Percentiles rank a stretch among this genome's conserved stretches.
Conservation (phyloP, 2,888 invertebrate species). For the Troilus luridus region DNA sequence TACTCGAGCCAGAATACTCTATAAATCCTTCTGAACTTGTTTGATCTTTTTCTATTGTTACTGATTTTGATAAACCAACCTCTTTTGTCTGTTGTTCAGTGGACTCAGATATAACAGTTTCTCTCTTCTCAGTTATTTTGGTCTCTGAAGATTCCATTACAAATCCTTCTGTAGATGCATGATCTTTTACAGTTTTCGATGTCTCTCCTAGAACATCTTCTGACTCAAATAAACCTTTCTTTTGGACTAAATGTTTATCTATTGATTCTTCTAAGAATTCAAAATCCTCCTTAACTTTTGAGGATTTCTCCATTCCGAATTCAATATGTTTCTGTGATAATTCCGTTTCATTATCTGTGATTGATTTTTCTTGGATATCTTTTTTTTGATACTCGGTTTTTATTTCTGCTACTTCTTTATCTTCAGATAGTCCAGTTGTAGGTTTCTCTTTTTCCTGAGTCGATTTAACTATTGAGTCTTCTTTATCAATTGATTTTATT, state of each 20-base stretch:
- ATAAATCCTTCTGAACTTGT: neutral
- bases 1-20: neutral
- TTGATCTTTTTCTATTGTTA: neutral
- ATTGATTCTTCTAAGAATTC: constrained; percentile 31
- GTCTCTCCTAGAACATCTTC: neutral
- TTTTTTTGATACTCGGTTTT: neutral
- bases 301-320: neutral
- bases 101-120: neutral
- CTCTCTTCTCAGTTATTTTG: neutral
- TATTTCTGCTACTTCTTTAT: neutral
- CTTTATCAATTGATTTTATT: neutral
- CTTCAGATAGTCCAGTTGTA: neutral
- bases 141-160: neutral
- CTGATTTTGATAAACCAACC: neutral
- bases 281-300: neutral
- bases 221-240: neutral
- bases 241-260: neutral
- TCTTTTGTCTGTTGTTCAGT: neutral
- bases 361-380: neutral
- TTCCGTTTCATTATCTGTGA: neutral
- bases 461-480: neutral
- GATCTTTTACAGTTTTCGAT: constrained; percentile 13
- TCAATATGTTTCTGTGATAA: neutral
- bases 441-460: neutral
- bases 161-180: neutral